phyloP scores from a whole-genome alignment of 2,888 invertebrate species.

The Sarcophaga carnaria region DNA sequence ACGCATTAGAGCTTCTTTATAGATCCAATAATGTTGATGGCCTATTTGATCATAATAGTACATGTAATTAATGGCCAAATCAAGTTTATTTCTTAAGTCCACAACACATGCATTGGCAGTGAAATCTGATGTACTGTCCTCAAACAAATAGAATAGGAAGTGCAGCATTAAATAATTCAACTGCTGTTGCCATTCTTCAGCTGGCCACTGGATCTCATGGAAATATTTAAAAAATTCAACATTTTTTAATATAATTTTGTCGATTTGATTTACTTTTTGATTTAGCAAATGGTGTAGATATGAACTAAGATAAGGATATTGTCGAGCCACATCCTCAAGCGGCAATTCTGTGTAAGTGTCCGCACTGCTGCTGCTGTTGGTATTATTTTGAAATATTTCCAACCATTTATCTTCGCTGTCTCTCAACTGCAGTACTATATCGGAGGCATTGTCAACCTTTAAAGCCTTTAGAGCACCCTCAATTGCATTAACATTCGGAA shows the following conservation, averaged over 20 bases:
- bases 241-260: neutral
- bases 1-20: too few relatives aligned
- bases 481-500: neutral
- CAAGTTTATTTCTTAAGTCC: conserved; percentile 75
- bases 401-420: neutral
- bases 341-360: neutral
- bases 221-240: conserved; percentile 9
- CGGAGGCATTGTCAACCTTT: neutral
- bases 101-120: conserved; percentile 70
- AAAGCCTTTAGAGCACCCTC: neutral
- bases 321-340: neutral
- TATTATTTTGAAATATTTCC: neutral
- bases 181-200: conserved; percentile 21
- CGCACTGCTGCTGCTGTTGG: neutral
- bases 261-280: neutral
- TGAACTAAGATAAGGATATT: neutral
- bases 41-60: conserved; percentile 68
- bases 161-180: conserved; percentile 76
- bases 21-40: neutral
- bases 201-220: neutral
- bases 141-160: conserved; percentile 55
- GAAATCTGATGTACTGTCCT: conserved; percentile 35
- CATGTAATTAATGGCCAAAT: conserved; percentile 72
- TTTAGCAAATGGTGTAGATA: neutral
- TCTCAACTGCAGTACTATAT: neutral